phyloP scores from a whole-genome alignment of 2,888 invertebrate species.

The Tipula confusa region DNA sequence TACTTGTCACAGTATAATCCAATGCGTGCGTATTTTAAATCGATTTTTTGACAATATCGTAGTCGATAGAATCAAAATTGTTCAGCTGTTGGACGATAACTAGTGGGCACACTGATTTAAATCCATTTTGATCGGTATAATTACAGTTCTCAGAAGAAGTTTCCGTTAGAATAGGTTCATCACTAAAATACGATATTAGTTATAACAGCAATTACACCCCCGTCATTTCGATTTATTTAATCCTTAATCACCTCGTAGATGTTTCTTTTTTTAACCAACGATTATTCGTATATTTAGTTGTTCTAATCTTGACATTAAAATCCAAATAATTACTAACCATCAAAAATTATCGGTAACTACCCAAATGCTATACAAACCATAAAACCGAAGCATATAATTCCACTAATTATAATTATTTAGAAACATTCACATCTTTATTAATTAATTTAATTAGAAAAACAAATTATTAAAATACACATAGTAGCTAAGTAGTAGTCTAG shows the following conservation, averaged over 20 bases:
- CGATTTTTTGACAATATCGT: too few species aligned
- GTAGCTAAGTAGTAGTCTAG: background rate
- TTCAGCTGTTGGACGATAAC: too few species aligned
- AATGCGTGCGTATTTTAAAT: too few species aligned
- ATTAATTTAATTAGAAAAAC: background rate
- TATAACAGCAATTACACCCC: background rate
- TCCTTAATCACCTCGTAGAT: background rate
- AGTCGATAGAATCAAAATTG: too few species aligned
- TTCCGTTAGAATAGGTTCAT: too few species aligned
- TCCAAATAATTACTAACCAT: conserved; percentile 12
- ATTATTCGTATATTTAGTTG: background rate
- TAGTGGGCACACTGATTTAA: too few species aligned
- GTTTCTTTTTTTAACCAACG: background rate
- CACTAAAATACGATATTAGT: background rate
- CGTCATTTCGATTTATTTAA: background rate
- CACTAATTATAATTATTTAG: background rate
- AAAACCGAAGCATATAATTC: background rate
- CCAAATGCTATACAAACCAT: background rate
- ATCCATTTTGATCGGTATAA: too few species aligned
- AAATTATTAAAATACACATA: background rate
- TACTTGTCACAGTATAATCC: too few species aligned
- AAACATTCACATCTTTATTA: background rate
- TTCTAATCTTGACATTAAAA: background rate
- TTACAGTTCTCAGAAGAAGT: too few species aligned
- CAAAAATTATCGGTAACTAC: background rate